Evolutionary conservation across 2,113 vertebrate genomes (phyloP), one percentile per base, ranked within the genome.

Genomic region (Syngnathoides biaculeatus): DNA sequence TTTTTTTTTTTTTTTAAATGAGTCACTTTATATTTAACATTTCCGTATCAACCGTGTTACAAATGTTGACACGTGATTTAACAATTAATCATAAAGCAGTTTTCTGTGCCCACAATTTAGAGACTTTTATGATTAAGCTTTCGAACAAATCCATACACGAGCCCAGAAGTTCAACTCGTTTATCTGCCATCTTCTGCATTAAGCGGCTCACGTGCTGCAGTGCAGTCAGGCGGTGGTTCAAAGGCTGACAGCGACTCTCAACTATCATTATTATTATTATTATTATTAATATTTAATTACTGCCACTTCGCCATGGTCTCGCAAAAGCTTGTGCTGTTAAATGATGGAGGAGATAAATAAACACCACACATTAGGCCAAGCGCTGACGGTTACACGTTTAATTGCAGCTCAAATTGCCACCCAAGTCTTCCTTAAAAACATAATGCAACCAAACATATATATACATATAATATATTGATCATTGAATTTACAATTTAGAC

Each of bases 141-240:
- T 10, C 40, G 14, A 61, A 61, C 38, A 1, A 61, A 39, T 19
- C 26, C 26, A n/a, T 61, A 40, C 40, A 22, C 20, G 19, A 19
- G 27, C 59, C 59, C 4, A 6, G 38, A 61, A 61, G 40, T 39
- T 61, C 58, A 61, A 20, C 64, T 77, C 64, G 68, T 71, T 77
- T 78, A 78, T 83, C 81, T 78, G 65, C 60, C 55, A 70, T 87
- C 68, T 79, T 75, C 69, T 79, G 50, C 62, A 74, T 76, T 79
- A 81, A 84, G 64, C 74, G 65, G 67, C 4, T 77, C 61, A 78
- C 80, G 63, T 82, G 77, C 81, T 77, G 82, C 72, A 78, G 24
- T 68, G 77, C 71, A 80, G 78, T 79, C 75, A 83, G 84, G 62
- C 69, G 66, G 64, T 27, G 65, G 84, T 77, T 86, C 69, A 81